Percentiles rank a stretch among this genome's conserved stretches.
These are phyloP conservation scores for Belonocnema kinseyi DNA, from an alignment of 1,140 invertebrate species.

Conservation along the genomic window DNA sequence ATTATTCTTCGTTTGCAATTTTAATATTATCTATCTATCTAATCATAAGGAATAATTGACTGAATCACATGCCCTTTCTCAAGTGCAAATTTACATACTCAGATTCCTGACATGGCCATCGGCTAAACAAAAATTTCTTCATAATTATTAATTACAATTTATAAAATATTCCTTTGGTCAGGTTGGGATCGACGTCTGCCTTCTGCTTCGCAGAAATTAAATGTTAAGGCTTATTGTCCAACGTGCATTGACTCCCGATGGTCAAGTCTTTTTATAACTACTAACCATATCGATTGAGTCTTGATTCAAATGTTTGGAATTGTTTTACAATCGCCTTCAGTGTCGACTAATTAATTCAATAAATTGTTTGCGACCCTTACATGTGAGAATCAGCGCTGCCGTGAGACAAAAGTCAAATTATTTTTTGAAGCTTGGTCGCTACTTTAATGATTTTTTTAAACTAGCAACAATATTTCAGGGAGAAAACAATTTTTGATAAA, in stretches of 20 bases:
- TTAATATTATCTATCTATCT: too few relatives aligned
- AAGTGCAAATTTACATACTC: not conserved
- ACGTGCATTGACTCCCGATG: slow-evolving; percentile 26
- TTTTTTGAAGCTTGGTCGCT: too few relatives aligned
- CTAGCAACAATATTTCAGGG: too few relatives aligned
- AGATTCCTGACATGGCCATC: slow-evolving; percentile 3
- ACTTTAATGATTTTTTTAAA: too few relatives aligned
- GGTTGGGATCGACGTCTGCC: not conserved
- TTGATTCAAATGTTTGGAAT: slow-evolving; percentile 15
- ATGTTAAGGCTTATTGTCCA: slow-evolving; percentile 7
- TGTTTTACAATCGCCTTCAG: not conserved
- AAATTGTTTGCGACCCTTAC: not conserved
- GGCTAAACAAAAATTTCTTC: not conserved
- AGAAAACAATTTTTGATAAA: too few relatives aligned
- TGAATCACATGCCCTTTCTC: not conserved
- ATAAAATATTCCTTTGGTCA: slow-evolving; percentile 8
- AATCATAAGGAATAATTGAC: not conserved
- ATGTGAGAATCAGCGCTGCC: too few relatives aligned
- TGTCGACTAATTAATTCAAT: not conserved
- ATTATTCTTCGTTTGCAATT: too few relatives aligned
- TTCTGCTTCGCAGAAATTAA: slow-evolving; percentile 12
- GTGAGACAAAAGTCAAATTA: too few relatives aligned
- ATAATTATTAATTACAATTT: slow-evolving; percentile 5
- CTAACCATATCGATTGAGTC: not conserved
- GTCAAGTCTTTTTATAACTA: slow-evolving; percentile 23